Percentiles rank a stretch among this genome's conserved stretches.
Evolutionary conservation across 92 coral and sea anemone genomes (phyloP).

Genomic region (Zoanthus sociatus): DNA sequence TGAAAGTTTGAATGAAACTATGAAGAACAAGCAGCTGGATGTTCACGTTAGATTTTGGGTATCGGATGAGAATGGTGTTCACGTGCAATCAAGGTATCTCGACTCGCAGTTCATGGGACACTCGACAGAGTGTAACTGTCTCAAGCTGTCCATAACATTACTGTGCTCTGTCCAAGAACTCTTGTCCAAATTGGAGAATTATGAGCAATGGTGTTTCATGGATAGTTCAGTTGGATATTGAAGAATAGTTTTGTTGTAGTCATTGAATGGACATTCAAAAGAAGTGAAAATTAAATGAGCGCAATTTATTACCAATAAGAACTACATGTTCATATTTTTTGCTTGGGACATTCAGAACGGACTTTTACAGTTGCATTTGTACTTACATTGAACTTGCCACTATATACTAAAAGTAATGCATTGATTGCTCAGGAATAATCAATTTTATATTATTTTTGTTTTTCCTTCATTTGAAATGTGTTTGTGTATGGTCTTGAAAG

Average conservation of each 20-base stretch:
- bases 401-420: neutral
- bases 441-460: no score
- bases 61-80: neutral
- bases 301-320: neutral
- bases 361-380: neutral
- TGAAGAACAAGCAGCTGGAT: constrained; percentile 1
- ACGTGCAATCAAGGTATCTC: constrained; percentile 5
- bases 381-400: neutral
- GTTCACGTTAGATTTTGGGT: constrained; percentile 1
- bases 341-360: neutral
- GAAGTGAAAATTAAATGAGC: no score
- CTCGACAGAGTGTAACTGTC: constrained; percentile 8
- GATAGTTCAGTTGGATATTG: no score
- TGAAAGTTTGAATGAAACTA: constrained; percentile 11
- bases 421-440: neutral
- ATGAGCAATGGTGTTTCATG: no score
- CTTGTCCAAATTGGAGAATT: neutral
- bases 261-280: no score
- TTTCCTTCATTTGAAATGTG: neutral
- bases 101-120: constrained; percentile 7
- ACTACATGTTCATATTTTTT: neutral
- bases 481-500: no score
- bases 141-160: no score
- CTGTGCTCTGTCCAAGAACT: neutral
- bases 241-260: no score